These are phyloP conservation scores for Drosophila gunungcola DNA, from an alignment of 1,140 invertebrate genomes.

Conservation along the genomic window DNA sequence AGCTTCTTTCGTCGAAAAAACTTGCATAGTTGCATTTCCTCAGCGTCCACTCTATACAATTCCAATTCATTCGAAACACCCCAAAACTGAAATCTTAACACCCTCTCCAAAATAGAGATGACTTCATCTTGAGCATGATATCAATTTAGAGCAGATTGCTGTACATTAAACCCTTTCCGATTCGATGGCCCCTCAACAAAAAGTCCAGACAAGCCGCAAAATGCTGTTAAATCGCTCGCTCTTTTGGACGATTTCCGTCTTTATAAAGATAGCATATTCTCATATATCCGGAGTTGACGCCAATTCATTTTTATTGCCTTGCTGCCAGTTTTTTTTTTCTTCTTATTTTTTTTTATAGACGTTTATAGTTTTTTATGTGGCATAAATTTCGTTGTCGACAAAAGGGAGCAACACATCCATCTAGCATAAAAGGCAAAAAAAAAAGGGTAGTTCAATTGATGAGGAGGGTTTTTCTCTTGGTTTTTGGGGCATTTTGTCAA, in stretches of 20 bases:
- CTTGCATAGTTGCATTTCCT: too few relatives aligned
- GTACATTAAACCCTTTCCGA: slow-evolving; percentile 27
- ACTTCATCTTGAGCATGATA: slow-evolving; percentile 31
- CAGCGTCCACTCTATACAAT: background rate
- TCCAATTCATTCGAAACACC: background rate
- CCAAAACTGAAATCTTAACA: background rate
- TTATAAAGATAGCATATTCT: slow-evolving; percentile 74
- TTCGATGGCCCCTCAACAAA: slow-evolving; percentile 1
- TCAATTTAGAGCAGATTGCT: slow-evolving; percentile 25
- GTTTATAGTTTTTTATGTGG: slow-evolving; percentile 77
- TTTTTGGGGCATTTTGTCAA: slow-evolving; percentile 65
- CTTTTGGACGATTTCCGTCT: slow-evolving; percentile 11
- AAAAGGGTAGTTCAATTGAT: slow-evolving; percentile 75
- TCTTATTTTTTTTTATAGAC: slow-evolving; percentile 73
- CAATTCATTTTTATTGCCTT: slow-evolving; percentile 77
- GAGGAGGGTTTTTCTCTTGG: slow-evolving; percentile 1
- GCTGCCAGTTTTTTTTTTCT: slow-evolving; percentile 11
- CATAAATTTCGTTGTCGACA: slow-evolving; percentile 63
- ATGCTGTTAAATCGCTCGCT: slow-evolving; percentile 48
- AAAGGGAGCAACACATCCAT: background rate
- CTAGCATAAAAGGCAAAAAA: slow-evolving; percentile 17
- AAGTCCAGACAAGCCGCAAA: slow-evolving; percentile 50
- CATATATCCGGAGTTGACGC: slow-evolving; percentile 77
- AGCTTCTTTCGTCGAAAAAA: too few relatives aligned
- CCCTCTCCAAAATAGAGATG: slow-evolving; percentile 8